A percentile compares a stretch with the other conserved stretches of the same genome.
Evolutionary conservation across 2,113 vertebrate genomes (phyloP).

Genomic region (Leptocoma aspasia): DNA sequence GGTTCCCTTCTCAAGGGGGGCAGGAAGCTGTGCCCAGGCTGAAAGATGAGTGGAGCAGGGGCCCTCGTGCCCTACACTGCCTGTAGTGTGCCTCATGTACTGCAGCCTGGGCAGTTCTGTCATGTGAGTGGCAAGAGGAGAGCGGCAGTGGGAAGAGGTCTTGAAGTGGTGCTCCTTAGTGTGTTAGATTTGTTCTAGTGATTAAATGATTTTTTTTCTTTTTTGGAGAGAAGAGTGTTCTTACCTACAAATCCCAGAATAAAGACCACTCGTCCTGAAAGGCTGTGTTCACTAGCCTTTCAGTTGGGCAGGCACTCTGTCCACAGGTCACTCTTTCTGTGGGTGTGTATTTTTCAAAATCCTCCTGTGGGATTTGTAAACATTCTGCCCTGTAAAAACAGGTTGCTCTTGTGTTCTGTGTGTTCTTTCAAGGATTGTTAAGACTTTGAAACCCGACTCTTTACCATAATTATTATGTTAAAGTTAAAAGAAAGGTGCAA

Average conservation of each 20-base stretch:
- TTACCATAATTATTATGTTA: neutral
- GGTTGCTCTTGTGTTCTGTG: neutral
- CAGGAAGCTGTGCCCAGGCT: neutral
- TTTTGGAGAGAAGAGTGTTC: neutral
- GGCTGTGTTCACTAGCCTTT: accelerated
- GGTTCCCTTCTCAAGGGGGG: neutral
- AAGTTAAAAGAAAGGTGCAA: neutral
- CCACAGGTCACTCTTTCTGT: neutral
- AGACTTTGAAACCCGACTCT: neutral
- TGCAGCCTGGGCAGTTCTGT: neutral
- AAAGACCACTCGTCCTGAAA: neutral
- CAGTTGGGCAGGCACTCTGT: neutral
- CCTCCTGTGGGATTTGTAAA: neutral
- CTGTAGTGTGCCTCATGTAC: accelerated
- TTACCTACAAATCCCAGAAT: neutral
- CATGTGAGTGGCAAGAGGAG: neutral
- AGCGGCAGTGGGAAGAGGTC: neutral
- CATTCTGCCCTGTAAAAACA: neutral
- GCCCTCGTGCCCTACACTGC: accelerated
- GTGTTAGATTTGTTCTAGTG: neutral
- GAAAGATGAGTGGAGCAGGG: neutral
- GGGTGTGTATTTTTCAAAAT: neutral
- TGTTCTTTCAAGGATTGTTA: neutral
- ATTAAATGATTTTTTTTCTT: neutral
- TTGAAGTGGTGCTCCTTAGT: neutral